Percentiles rank a stretch among this genome's conserved stretches.
Conservation (phyloP, 2,888 invertebrate species). For the Deilephila elpenor region DNA sequence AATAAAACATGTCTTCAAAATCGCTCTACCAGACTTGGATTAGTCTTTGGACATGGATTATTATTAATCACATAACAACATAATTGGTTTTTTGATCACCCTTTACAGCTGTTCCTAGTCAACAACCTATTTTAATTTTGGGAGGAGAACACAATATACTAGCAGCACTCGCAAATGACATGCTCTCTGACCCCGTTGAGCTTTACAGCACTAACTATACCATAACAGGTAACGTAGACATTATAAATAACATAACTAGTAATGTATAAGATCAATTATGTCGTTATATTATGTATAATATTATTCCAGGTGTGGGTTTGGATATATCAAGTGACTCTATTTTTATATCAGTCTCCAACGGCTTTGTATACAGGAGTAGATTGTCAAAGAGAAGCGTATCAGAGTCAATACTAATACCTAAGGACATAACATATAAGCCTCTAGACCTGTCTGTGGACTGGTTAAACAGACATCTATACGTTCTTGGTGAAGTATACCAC, state of each 20-base stretch:
- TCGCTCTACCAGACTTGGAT: no score
- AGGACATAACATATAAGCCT: slow-evolving; percentile 86
- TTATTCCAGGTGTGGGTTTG: slow-evolving; percentile 88
- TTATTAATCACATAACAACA: background rate
- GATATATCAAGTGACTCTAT: slow-evolving; percentile 89
- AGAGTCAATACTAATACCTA: slow-evolving; percentile 83
- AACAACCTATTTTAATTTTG: slow-evolving; percentile 88
- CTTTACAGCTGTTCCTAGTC: slow-evolving; percentile 86
- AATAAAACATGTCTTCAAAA: no score
- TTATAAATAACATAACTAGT: background rate
- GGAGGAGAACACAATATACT: slow-evolving; percentile 88
- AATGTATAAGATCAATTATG: no score
- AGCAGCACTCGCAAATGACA: slow-evolving; percentile 87
- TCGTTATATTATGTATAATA: background rate
- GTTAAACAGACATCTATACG: slow-evolving; percentile 93
- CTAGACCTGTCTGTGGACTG: slow-evolving; percentile 93
- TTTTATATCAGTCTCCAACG: slow-evolving; percentile 90
- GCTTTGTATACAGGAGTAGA: slow-evolving; percentile 85
- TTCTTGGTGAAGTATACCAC: slow-evolving; percentile 89
- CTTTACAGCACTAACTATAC: slow-evolving; percentile 85
- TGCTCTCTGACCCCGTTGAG: slow-evolving; percentile 87
- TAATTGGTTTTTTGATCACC: slow-evolving; percentile 25
- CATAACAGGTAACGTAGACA: slow-evolving; percentile 67
- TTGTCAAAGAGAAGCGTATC: slow-evolving; percentile 73
- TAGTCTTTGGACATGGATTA: no score